Evolutionary conservation across 2,888 invertebrate genomes (phyloP).

Genomic region (Phytoseiulus persimilis): DNA sequence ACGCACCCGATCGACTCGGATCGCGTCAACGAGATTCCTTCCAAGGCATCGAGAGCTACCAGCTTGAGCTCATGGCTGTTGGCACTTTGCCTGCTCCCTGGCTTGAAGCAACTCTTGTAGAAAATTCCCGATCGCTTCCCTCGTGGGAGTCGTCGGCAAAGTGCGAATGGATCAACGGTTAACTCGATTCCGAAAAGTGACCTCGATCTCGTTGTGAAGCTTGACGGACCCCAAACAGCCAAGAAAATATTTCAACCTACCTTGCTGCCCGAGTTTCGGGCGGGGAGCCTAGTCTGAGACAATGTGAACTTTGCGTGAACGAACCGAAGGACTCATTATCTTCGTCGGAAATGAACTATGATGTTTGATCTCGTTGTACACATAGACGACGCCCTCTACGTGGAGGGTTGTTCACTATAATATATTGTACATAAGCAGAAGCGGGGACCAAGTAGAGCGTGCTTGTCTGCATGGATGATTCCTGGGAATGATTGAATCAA

Average conservation of each 20-base stretch:
- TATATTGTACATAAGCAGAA: constrained; percentile 5
- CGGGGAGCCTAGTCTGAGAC: background rate
- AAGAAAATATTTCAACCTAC: background rate
- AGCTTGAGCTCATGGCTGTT: background rate
- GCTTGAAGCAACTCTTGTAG: background rate
- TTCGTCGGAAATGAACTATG: background rate
- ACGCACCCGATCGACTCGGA: constrained; percentile 22
- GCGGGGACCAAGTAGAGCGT: background rate
- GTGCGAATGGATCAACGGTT: background rate
- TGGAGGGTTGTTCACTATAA: background rate
- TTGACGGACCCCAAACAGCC: background rate
- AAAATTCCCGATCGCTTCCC: background rate
- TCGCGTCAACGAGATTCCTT: constrained; percentile 30
- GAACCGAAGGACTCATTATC: background rate
- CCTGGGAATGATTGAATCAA: background rate
- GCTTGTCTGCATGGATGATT: background rate
- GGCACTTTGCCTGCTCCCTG: background rate
- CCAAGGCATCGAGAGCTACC: background rate
- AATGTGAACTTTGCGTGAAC: background rate
- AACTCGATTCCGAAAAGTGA: background rate
- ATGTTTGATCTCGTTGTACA: constrained; percentile 5
- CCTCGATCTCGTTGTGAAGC: background rate
- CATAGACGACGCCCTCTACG: background rate
- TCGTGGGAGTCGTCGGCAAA: background rate
- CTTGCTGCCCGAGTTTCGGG: background rate